Evolutionary conservation across 2,888 invertebrate genomes (phyloP), one percentile per base, ranked within the genome.

Genomic region (Epinotia nisella): DNA sequence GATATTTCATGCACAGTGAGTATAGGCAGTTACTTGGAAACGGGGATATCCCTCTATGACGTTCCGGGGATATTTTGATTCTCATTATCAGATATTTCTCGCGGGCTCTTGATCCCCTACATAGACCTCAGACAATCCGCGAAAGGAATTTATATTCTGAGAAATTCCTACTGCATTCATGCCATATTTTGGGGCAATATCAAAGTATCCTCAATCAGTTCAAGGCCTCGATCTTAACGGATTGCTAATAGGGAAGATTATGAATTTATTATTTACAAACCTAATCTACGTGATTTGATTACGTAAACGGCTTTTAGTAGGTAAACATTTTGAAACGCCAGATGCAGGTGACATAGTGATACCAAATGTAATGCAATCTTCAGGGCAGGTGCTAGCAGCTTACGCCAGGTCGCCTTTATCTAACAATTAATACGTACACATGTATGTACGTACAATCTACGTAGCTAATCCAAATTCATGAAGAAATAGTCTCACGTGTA

Each of bases 321-420:
- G 9, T 35, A 9, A 9, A 49, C 49, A 49, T 49, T 49, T n/a
- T 49, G n/a, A 1, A 9, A 35, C n/a, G n/a, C 55, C 24, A 21
- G 21, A 24, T 24, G 55, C 15, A 56, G 21, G 5, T 21, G 13
- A 24, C 55, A 56, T 13, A 10, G 19, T 19, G 11, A 55, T 19
- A 55, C 13, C 13, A 24, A 24, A 19, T 19, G 13, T 3, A n/a
- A n/a, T n/a, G n/a, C n/a, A n/a, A n/a, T n/a, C n/a, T n/a, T n/a
- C n/a, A n/a, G n/a, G n/a, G n/a, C 58, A 58, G 58, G 58, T 58
- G 58, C 58, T 58, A 49, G 49, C 49, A 58, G 58, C 58, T 58
- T 15, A 29, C 24, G 58, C 9, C 10, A 58, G n/a, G 58, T 29
- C 9, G 29, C 29, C 29, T 58, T 29, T 58, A 58, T 58, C 29